Percentiles rank a stretch among this genome's conserved stretches.
phyloP scores from a whole-genome alignment of 1,140 invertebrate species.

The Aphaenogaster rudis region DNA sequence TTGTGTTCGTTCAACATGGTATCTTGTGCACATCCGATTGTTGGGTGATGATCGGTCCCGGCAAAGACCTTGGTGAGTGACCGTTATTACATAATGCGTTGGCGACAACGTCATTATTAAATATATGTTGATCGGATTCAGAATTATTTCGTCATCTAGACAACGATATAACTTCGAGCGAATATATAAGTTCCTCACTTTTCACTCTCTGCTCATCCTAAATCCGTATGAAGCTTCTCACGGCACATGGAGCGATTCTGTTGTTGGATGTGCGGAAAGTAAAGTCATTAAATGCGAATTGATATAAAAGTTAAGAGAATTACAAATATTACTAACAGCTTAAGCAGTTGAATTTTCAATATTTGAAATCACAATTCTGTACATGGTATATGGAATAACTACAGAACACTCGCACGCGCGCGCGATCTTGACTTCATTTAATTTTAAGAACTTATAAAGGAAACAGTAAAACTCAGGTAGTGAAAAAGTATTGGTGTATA shows the following conservation, averaged over 20 bases:
- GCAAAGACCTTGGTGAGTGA: conserved; percentile 80
- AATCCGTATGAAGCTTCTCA: neutral
- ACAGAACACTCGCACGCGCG: neutral
- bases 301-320: neutral
- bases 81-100: neutral
- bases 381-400: neutral
- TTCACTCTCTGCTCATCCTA: neutral
- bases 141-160: neutral
- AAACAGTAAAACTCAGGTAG: neutral
- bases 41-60: conserved; percentile 85
- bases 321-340: neutral
- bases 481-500: conserved; percentile 7
- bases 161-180: neutral
- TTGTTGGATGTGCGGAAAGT: neutral
- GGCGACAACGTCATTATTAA: neutral
- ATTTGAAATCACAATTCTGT: neutral
- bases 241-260: neutral
- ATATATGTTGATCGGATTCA: neutral
- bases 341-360: neutral
- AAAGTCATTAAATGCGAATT: neutral
- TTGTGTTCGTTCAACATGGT: conserved; percentile 88
- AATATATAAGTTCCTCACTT: neutral
- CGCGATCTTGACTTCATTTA: neutral
- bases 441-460: neutral
- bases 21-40: conserved; percentile 84